A percentile compares a stretch with the other conserved stretches of the same genome.
Evolutionary conservation across 2,113 vertebrate genomes (phyloP).

Genomic region (Rallus limicola): DNA sequence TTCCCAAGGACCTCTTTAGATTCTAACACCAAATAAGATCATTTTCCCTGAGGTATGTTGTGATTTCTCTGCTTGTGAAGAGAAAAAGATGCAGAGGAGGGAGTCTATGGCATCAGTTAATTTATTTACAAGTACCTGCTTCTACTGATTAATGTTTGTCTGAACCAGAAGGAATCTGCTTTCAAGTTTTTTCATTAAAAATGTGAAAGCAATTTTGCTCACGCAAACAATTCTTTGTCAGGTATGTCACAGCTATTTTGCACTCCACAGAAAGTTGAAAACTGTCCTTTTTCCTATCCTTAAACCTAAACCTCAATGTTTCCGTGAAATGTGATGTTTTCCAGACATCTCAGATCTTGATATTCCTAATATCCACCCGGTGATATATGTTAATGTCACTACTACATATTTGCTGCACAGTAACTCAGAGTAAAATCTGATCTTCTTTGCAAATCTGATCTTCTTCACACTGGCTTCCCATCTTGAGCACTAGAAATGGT

Average conservation of each 20-base stretch:
- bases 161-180: conserved; percentile 37
- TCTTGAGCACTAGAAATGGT: not conserved
- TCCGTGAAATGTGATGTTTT: not conserved
- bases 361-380: not conserved
- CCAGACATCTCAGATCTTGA: not conserved
- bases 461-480: not conserved
- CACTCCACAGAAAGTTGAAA: conserved; percentile 29
- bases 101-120: conserved; percentile 50
- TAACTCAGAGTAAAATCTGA: not conserved
- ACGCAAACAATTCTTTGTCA: conserved; percentile 44
- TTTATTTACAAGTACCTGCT: conserved; percentile 68
- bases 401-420: not conserved
- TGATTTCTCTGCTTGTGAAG: conserved; percentile 55
- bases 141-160: conserved; percentile 68
- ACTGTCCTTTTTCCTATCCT: not conserved
- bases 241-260: conserved; percentile 8
- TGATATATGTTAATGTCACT: not conserved
- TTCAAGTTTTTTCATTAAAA: conserved; percentile 70
- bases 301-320: not conserved
- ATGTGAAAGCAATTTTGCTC: conserved; percentile 60
- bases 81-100: conserved; percentile 15
- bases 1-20: conserved; percentile 8
- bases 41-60: conserved; percentile 34
- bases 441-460: not conserved
- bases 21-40: conserved; percentile 16